Conservation (phyloP, 2,888 invertebrate species). For the Drosophila tripunctata region DNA sequence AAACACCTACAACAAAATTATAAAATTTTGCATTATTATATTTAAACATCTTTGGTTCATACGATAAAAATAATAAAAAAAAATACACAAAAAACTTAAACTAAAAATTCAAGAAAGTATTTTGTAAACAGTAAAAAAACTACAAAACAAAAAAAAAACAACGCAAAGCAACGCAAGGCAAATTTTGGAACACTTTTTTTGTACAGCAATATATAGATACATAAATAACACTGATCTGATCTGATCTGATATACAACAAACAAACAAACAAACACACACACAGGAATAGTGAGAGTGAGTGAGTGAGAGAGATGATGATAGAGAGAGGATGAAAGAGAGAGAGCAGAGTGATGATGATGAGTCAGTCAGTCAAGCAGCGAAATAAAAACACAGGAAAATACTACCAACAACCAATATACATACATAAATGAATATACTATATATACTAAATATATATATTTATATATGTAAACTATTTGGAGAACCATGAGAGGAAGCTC, state of each 20-base stretch:
- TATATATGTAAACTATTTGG: conserved; percentile 76
- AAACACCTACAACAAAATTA: conserved; percentile 67
- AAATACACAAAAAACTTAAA: conserved; percentile 52
- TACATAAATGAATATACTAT: too few species aligned
- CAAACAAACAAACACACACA: conserved; percentile 48
- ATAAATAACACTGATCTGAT: conserved; percentile 58
- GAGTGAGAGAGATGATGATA: conserved; percentile 41
- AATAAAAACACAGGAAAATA: conserved; percentile 56
- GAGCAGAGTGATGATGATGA: conserved; percentile 17
- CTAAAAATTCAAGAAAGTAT: conserved; percentile 51
- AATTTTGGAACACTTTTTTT: conserved; percentile 71
- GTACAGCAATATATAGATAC: conserved; percentile 54
- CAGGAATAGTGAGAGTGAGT: conserved; percentile 54
- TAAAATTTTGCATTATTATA: conserved; percentile 78
- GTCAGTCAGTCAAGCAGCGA: conserved; percentile 46
- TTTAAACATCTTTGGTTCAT: conserved; percentile 81
- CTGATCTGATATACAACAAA: too few species aligned
- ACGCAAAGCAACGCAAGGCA: conserved; percentile 71
- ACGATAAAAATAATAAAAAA: conserved; percentile 67
- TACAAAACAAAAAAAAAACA: conserved; percentile 23
- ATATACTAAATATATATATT: conserved; percentile 69
- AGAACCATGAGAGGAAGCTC: conserved; percentile 69
- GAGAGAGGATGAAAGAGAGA: conserved; percentile 28
- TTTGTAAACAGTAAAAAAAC: conserved; percentile 51
- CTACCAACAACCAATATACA: conserved; percentile 65